These are phyloP conservation scores for Rhea americana DNA, from an alignment of 2,113 vertebrate species.

Conservation along the genomic window DNA sequence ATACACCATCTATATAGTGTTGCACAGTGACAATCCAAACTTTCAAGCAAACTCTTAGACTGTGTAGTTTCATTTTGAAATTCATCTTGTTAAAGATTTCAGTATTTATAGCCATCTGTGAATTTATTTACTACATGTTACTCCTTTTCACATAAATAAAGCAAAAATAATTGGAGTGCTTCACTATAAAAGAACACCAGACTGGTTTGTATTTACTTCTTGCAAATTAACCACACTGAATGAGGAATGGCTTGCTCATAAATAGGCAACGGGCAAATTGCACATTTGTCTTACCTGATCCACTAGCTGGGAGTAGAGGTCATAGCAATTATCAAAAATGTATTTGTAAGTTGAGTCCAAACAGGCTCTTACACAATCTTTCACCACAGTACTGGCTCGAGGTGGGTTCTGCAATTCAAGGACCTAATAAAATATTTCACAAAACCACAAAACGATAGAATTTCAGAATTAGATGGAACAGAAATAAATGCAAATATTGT, in stretches of 20 bases:
- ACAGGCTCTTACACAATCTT: constrained; percentile 94
- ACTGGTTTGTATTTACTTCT: not conserved
- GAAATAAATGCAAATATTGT: not conserved
- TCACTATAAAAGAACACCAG: not conserved
- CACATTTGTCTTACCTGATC: constrained; percentile 86
- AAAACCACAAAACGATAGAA: not conserved
- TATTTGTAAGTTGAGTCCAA: constrained; percentile 96
- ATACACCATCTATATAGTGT: not conserved
- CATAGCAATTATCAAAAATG: constrained; percentile 97
- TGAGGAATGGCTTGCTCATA: not conserved
- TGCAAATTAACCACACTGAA: not conserved
- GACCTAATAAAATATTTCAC: constrained; percentile 77
- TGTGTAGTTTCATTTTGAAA: not conserved
- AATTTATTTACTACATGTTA: not conserved
- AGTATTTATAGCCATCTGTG: not conserved
- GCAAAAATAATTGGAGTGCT: not conserved
- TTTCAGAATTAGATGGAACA: not conserved
- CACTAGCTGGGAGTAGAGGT: constrained; percentile 91
- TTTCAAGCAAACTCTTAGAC: too few species aligned
- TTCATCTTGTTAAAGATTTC: not conserved
- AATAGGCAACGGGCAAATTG: not conserved
- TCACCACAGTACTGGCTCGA: constrained; percentile 91
- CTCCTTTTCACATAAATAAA: not conserved
- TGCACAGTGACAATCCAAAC: not conserved
- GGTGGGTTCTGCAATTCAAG: constrained; percentile 94